Evolutionary conservation across 1,140 invertebrate species (phyloP).

Genomic region (Halesus radiatus): DNA sequence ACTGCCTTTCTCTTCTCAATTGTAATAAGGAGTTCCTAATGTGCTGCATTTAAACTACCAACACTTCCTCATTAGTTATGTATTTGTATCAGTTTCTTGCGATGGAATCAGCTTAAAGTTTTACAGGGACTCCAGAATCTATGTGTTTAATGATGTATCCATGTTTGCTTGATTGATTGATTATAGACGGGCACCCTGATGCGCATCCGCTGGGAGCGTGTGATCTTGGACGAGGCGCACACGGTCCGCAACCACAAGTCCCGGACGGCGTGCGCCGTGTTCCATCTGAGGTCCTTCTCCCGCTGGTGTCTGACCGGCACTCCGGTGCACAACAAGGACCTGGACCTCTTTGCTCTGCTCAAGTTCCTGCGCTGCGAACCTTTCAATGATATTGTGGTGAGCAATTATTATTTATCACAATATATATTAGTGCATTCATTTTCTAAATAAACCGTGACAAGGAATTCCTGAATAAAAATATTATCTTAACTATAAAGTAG

Average conservation of each 20-base stretch:
- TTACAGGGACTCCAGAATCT: too few species aligned
- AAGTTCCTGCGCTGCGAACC: slow-evolving; percentile 89
- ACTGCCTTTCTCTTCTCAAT: too few species aligned
- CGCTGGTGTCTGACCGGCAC: slow-evolving; percentile 95
- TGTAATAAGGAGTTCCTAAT: too few species aligned
- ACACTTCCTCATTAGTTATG: too few species aligned
- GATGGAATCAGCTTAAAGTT: too few species aligned
- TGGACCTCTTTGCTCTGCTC: slow-evolving; percentile 89
- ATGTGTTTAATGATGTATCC: too few species aligned
- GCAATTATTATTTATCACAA: background rate
- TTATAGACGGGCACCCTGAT: slow-evolving; percentile 71
- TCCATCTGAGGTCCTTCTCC: slow-evolving; percentile 72
- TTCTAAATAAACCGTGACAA: too few species aligned
- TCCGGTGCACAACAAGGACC: slow-evolving; percentile 93
- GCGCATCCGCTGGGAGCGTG: slow-evolving; percentile 83
- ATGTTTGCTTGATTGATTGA: background rate
- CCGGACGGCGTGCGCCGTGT: slow-evolving; percentile 79
- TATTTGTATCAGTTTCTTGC: too few species aligned
- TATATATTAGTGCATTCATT: too few species aligned
- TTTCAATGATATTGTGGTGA: slow-evolving; percentile 81
- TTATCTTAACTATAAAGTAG: too few species aligned
- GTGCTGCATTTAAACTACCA: too few species aligned
- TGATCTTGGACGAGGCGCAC: slow-evolving; percentile 96
- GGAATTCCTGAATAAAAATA: too few species aligned
- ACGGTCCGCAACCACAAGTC: slow-evolving; percentile 90